Conservation (phyloP, 2,797 vertebrate genomes). For the Phataginus tricuspis region DNA sequence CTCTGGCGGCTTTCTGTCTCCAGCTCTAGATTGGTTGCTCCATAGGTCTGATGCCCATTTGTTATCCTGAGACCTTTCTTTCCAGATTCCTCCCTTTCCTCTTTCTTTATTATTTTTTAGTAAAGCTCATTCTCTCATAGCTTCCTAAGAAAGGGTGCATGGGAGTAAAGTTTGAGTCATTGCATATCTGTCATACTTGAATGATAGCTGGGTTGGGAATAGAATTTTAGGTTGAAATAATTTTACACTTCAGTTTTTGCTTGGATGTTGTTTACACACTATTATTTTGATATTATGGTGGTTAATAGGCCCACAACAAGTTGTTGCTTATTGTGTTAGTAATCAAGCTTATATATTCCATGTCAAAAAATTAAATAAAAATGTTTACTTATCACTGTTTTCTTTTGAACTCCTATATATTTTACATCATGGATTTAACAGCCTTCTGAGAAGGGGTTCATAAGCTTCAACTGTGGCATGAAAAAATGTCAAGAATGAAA, state of each 20-base stretch:
- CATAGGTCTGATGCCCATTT: background rate
- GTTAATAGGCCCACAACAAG: background rate
- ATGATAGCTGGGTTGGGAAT: background rate
- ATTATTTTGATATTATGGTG: background rate
- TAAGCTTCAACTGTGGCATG: background rate
- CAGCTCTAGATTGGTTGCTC: background rate
- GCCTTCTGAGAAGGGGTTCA: background rate
- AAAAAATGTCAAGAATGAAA: too few relatives aligned
- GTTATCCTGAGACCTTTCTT: background rate
- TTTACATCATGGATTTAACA: background rate
- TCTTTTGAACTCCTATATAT: background rate
- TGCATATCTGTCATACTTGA: background rate
- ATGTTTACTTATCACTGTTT: background rate
- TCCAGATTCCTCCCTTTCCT: background rate
- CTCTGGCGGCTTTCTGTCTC: background rate
- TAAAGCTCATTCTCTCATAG: background rate
- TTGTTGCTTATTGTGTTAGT: constrained; percentile 17
- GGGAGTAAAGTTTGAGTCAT: background rate
- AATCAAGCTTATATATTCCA: background rate
- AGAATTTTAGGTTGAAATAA: background rate
- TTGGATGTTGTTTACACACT: background rate
- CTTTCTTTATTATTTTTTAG: background rate
- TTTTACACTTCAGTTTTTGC: background rate
- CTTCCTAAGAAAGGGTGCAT: background rate
- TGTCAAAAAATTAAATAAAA: background rate